Percentiles rank a stretch among this genome's conserved stretches.
These are phyloP conservation scores for Ciconia nigra DNA, from an alignment of 2,797 vertebrate species.

Conservation along the genomic window DNA sequence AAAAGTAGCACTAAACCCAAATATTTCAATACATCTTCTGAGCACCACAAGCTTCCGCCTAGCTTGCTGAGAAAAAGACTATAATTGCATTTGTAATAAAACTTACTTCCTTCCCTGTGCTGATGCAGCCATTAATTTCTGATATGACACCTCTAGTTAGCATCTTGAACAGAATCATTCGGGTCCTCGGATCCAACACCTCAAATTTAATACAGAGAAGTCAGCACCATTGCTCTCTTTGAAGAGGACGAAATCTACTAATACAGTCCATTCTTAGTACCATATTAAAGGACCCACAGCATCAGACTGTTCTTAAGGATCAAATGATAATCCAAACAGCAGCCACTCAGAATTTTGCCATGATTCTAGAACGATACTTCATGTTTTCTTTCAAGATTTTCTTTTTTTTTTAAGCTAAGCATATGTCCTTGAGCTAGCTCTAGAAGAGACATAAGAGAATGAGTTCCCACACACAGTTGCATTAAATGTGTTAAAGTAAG, in stretches of 20 bases:
- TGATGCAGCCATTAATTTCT: slow-evolving; percentile 95
- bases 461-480: neutral
- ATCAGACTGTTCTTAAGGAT: neutral
- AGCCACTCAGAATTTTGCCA: neutral
- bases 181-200: slow-evolving; percentile 94
- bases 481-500: neutral
- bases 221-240: neutral
- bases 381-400: neutral
- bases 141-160: slow-evolving; percentile 87
- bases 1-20: neutral
- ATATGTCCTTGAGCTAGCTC: neutral
- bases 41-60: neutral
- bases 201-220: slow-evolving; percentile 42
- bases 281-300: neutral
- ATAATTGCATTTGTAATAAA: neutral
- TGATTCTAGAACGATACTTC: neutral
- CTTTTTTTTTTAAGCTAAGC: neutral
- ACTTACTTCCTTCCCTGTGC: slow-evolving; percentile 92
- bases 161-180: slow-evolving; percentile 98
- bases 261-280: neutral
- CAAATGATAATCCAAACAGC: neutral
- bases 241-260: neutral
- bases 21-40: neutral
- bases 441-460: neutral
- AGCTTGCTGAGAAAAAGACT: neutral